These are phyloP conservation scores for Lomographa bimaculata DNA, from an alignment of 2,888 invertebrate species.

Conservation along the genomic window DNA sequence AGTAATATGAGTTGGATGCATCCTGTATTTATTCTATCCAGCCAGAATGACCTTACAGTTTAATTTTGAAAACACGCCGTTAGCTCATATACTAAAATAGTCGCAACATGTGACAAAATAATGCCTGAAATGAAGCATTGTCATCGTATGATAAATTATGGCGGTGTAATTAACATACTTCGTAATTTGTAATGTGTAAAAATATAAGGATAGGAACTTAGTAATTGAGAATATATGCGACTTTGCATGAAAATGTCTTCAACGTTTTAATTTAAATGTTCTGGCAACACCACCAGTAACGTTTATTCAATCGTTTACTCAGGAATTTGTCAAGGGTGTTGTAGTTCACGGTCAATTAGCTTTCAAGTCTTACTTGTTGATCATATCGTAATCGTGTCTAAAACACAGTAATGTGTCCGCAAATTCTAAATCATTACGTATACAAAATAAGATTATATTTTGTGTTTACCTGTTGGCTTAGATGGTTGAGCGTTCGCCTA, in stretches of 20 bases:
- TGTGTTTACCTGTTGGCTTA: no score
- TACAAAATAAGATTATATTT: no score
- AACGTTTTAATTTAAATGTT: slow-evolving; percentile 42
- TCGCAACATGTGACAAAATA: slow-evolving; percentile 7
- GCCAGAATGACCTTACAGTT: slow-evolving; percentile 9
- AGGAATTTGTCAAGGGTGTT: slow-evolving; percentile 33
- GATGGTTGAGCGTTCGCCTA: no score
- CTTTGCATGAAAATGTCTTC: slow-evolving; percentile 31
- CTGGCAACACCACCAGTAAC: slow-evolving; percentile 36
- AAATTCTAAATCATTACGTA: no score
- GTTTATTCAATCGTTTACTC: slow-evolving; percentile 40
- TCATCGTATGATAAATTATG: slow-evolving; percentile 17
- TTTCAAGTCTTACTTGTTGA: no score
- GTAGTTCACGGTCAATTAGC: slow-evolving; percentile 44
- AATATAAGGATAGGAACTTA: slow-evolving; percentile 7
- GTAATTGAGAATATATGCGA: slow-evolving; percentile 23
- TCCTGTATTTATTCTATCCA: slow-evolving; percentile 10
- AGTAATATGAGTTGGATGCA: slow-evolving; percentile 6
- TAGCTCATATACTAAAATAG: slow-evolving; percentile 9
- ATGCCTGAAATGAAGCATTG: slow-evolving; percentile 13
- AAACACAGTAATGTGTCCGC: no score
- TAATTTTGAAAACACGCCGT: slow-evolving; percentile 8
- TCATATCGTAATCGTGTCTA: no score
- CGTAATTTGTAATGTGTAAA: not conserved
- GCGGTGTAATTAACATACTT: slow-evolving; percentile 3